Conservation (phyloP, 2,113 vertebrate species). For the Phocoena sinus region DNA sequence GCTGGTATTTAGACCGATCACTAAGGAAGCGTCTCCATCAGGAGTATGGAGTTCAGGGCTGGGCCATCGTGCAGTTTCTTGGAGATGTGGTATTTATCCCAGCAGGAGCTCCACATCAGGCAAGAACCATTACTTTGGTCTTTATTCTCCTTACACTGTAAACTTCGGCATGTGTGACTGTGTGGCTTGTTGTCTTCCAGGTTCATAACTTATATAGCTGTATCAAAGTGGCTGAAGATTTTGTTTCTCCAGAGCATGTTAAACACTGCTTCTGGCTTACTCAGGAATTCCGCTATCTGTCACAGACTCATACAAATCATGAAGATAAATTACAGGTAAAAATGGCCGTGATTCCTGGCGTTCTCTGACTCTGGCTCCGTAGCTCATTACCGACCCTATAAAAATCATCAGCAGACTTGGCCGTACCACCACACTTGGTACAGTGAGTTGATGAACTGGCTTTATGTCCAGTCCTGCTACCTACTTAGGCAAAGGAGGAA, state of each 20-base stretch:
- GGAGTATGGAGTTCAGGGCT: conserved; percentile 86
- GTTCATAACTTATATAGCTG: conserved; percentile 89
- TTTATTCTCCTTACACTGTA: background rate
- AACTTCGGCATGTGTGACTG: background rate
- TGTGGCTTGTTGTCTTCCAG: conserved; percentile 70
- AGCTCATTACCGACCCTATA: background rate
- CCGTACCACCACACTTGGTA: background rate
- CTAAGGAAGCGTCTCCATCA: conserved; percentile 83
- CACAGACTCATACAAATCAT: conserved; percentile 86
- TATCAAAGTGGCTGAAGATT: conserved; percentile 89
- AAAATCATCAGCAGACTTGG: background rate
- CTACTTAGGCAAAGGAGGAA: background rate
- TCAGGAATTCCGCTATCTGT: conserved; percentile 88
- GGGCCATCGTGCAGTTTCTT: conserved; percentile 88
- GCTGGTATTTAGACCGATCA: conserved; percentile 83
- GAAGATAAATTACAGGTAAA: conserved; percentile 88
- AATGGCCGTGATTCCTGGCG: background rate
- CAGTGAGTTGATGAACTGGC: background rate
- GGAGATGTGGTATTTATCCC: conserved; percentile 88
- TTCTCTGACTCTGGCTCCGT: background rate
- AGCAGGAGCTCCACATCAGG: conserved; percentile 87
- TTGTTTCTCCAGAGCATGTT: conserved; percentile 88
- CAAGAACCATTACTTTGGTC: conserved; percentile 32
- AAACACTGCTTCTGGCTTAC: conserved; percentile 89
- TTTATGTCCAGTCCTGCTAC: background rate